Conservation (phyloP, 1,140 invertebrate species). For the Vollenhovia emeryi region DNA sequence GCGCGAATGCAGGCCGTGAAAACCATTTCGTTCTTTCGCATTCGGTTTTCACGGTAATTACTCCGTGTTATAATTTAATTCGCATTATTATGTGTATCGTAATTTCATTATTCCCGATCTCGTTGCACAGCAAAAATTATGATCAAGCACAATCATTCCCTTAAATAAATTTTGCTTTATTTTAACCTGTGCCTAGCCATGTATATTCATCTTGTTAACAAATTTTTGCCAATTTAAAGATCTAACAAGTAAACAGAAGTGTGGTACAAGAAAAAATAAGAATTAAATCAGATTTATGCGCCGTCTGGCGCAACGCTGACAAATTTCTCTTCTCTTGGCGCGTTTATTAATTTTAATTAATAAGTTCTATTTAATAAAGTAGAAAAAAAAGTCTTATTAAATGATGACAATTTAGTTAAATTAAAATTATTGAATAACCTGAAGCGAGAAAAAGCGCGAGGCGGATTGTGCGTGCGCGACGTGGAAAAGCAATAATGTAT, state of each 20-base stretch:
- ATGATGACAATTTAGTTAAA: neutral
- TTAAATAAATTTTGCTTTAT: neutral
- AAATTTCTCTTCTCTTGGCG: neutral
- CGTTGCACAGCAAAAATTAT: neutral
- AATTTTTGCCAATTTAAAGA: neutral
- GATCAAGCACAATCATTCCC: neutral
- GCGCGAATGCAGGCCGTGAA: neutral
- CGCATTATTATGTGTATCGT: neutral
- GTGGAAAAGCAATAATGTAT: constrained; percentile 85
- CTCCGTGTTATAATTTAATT: neutral
- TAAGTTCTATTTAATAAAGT: neutral
- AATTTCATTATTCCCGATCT: neutral
- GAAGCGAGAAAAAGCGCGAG: constrained; percentile 49
- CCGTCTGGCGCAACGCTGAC: neutral
- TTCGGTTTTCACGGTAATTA: neutral
- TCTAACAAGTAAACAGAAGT: neutral
- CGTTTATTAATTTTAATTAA: constrained; percentile 1
- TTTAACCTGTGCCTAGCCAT: neutral
- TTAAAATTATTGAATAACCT: constrained; percentile 6
- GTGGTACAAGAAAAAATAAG: neutral
- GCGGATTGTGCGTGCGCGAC: constrained; percentile 72
- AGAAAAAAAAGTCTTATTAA: neutral
- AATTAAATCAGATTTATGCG: neutral
- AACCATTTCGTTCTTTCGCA: constrained; percentile 16
- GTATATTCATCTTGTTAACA: neutral